Percentiles rank a stretch among this genome's conserved stretches.
Conservation (phyloP, 1,140 invertebrate species). For the Globodera rostochiensis region DNA sequence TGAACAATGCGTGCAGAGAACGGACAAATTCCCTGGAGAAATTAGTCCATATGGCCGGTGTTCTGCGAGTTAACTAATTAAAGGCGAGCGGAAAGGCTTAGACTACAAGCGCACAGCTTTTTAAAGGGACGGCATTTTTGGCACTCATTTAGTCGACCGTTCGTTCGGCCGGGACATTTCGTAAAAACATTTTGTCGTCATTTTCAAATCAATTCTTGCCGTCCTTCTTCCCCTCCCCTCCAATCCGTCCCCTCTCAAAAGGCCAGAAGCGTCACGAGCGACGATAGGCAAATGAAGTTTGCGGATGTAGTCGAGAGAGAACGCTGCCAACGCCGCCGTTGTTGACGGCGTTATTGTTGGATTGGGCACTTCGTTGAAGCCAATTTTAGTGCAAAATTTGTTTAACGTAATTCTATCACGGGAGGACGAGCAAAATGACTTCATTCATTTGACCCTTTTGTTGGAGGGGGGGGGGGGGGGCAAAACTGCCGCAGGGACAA, state of each 20-base stretch:
- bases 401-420: conserved; percentile 2
- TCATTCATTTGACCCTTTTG: too few species aligned
- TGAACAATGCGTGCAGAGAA: not conserved
- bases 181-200: too few species aligned
- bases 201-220: not conserved
- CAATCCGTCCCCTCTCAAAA: not conserved
- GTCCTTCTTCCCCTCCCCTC: not conserved
- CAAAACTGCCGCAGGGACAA: too few species aligned
- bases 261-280: not conserved
- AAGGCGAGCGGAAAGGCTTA: too few species aligned
- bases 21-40: not conserved
- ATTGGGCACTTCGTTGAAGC: not conserved
- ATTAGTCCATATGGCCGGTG: not conserved
- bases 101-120: too few species aligned
- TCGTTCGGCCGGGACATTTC: too few species aligned
- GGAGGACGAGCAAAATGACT: not conserved
- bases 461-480: too few species aligned
- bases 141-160: too few species aligned
- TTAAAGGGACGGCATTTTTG: too few species aligned
- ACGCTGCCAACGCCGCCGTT: not conserved
- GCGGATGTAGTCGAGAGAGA: not conserved
- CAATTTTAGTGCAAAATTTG: conserved; percentile 9
- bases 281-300: conserved; percentile 1
- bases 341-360: not conserved
- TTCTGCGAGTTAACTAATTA: not conserved